phyloP scores from a whole-genome alignment of 2,797 vertebrate species.

The Lophotriccus pileatus region DNA sequence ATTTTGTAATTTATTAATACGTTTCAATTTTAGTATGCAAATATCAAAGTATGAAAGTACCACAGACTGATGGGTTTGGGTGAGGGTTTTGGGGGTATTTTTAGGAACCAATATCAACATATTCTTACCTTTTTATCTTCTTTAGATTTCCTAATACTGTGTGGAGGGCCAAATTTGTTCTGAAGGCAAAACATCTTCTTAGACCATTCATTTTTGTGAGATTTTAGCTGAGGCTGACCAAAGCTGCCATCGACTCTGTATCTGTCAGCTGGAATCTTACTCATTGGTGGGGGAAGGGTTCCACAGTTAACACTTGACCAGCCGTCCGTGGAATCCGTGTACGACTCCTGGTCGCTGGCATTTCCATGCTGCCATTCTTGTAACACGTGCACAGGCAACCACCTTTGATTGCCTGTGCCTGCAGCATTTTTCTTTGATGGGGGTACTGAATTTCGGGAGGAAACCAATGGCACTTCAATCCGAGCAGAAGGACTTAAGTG shows the following conservation, averaged over 20 bases:
- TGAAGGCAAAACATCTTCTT: constrained; percentile 88
- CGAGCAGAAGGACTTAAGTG: constrained; percentile 77
- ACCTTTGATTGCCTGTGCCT: constrained; percentile 81
- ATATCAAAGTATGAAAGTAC: neutral
- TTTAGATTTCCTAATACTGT: constrained; percentile 77
- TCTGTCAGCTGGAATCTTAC: constrained; percentile 94
- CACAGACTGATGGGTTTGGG: neutral
- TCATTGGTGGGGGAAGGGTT: constrained; percentile 97
- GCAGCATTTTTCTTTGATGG: constrained; percentile 76
- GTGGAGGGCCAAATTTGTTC: constrained; percentile 75
- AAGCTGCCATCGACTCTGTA: constrained; percentile 87
- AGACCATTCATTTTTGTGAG: constrained; percentile 89
- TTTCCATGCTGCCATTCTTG: constrained; percentile 90
- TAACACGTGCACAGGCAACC: constrained; percentile 92
- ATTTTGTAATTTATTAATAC: neutral
- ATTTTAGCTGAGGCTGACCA: constrained; percentile 74
- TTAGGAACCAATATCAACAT: neutral
- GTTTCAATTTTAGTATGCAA: neutral
- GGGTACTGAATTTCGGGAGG: constrained; percentile 78
- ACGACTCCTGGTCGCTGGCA: constrained; percentile 95
- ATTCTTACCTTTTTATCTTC: constrained; percentile 86
- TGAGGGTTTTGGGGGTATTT: neutral
- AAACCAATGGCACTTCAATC: constrained; percentile 77
- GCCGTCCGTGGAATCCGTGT: constrained; percentile 95
- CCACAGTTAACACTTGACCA: constrained; percentile 97